Evolutionary conservation across 30 jellyfish, hydroid and myxozoan species (phyloP), one percentile per base, ranked within the genome.

Genomic region (Aurelia sp.): DNA sequence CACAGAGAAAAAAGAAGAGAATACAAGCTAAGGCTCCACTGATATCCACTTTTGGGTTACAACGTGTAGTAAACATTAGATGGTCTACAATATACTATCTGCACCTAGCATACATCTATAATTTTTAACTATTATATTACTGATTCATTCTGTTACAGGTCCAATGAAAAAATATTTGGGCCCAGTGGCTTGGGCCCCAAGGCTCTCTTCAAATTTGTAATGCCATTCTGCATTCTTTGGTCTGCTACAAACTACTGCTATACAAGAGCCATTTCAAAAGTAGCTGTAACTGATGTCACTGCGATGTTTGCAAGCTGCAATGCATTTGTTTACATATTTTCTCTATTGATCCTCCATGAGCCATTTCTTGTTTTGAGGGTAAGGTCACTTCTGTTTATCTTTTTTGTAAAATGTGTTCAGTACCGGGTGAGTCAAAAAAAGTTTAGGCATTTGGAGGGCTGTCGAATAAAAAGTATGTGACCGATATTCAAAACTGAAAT

Each of bases 311-410:
- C 96, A 15, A 70, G 89, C 67, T 78, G 91, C 66, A 87, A 73
- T 58, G 96, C 96, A n/a, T 87, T 87, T 78, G 96, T 87, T 17
- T 87, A 87, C 68, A 44, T 78, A 66, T 77, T 87, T 64, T 87
- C 96, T 7, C 60, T 87, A 8, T 63, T 87, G 82, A 55, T 87
- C 3, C 78, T 87, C 18, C 72, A 55, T n/a, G 96, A 78, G 47
- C 90, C 86, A 17, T 78, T 87, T 60, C 76, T 33, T 19, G 19
- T 69, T 38, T 13, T 70, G 63, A 70, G 96, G 91, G 96, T 87
- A 50, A 77, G 89, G 1, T 19, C 9, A 4, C 9, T 38, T 38
- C 8, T 5, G 9, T 38, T 38, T 0, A 38, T 7, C 50, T 38
- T 7, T 27, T 4, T 38, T 38, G 50, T 38, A 4, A 38, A 4